Conservation (phyloP, 1,140 invertebrate species). For the Amyelois transitella region DNA sequence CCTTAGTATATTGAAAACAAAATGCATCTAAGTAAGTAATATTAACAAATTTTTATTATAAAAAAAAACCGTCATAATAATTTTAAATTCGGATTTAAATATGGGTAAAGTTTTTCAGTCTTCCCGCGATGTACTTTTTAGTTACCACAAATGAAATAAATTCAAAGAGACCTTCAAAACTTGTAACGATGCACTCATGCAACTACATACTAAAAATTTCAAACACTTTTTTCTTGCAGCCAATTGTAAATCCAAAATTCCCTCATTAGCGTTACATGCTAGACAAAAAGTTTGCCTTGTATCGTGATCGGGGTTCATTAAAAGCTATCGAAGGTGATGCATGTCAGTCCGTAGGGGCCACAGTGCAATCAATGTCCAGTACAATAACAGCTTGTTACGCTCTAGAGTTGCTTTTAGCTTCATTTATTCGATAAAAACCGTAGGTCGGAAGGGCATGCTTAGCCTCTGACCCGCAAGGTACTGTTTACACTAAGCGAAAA, state of each 20-base stretch:
- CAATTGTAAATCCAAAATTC: not conserved
- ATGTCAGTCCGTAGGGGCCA: slow-evolving; percentile 30
- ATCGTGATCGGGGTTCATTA: slow-evolving; percentile 46
- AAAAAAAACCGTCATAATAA: too few relatives aligned
- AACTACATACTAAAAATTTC: not conserved
- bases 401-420: slow-evolving; percentile 40
- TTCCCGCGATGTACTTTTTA: too few relatives aligned
- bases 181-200: not conserved
- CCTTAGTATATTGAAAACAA: too few relatives aligned
- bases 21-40: too few relatives aligned
- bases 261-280: slow-evolving; percentile 14
- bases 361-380: slow-evolving; percentile 27
- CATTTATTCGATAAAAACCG: slow-evolving; percentile 37
- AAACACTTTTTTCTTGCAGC: not conserved
- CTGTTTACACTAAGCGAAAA: slow-evolving; percentile 28
- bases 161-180: not conserved
- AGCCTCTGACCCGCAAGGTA: slow-evolving; percentile 27
- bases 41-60: too few relatives aligned
- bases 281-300: slow-evolving; percentile 23
- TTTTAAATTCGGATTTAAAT: too few relatives aligned
- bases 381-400: slow-evolving; percentile 49
- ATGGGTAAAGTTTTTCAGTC: too few relatives aligned
- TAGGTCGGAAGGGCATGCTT: slow-evolving; percentile 30
- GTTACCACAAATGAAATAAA: too few relatives aligned
- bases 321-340: slow-evolving; percentile 30